Evolutionary conservation across 2,888 invertebrate species (phyloP), one percentile per base, ranked within the genome.

Genomic region (Thymelicus acteon): DNA sequence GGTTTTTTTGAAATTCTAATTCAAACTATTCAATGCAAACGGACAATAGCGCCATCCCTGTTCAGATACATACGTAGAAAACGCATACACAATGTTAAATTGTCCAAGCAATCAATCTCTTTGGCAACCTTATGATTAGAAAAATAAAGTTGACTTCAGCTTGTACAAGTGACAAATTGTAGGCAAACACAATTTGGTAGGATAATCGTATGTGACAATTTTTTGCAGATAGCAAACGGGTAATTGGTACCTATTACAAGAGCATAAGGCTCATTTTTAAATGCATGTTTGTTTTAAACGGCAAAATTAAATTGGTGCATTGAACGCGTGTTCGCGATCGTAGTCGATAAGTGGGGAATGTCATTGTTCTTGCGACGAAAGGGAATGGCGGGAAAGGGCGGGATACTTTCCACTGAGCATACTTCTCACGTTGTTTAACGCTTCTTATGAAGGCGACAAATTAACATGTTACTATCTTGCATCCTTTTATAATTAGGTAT

Each of bases 341-440:
- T 75, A 73, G 73, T 69, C 76, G 80, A 82, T 79, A 80, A 75
- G 75, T 73, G 72, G 76, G 77, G 79, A 79, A 84, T 83, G 79
- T 77, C 75, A 84, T 84, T 84, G 84, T 84, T 79, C 75, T 70
- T 73, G 79, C 77, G 78, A 74, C 75, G 81, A 83, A 81, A 83
- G 82, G 81, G 82, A 80, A 82, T 80, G 80, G 79, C 77, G 78
- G 79, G 80, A 78, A 80, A 81, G 79, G 79, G 80, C 77, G 78
- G 79, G 80, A 78, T 77, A 72, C 67, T 75, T 72, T 31, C 67
- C 67, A 67, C 75, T 80, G 80, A 81, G 75, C 79, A 81, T 75
- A 80, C 78, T 81, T 82, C 83, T 82, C 83, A 85, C 84, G 84
- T 77, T 63, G 44, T 47, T 63, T 73, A 75, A 75, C 70, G 72